Evolutionary conservation across 1,140 invertebrate species (phyloP), one percentile per base, ranked within the genome.

Genomic region (Eciton burchellii): DNA sequence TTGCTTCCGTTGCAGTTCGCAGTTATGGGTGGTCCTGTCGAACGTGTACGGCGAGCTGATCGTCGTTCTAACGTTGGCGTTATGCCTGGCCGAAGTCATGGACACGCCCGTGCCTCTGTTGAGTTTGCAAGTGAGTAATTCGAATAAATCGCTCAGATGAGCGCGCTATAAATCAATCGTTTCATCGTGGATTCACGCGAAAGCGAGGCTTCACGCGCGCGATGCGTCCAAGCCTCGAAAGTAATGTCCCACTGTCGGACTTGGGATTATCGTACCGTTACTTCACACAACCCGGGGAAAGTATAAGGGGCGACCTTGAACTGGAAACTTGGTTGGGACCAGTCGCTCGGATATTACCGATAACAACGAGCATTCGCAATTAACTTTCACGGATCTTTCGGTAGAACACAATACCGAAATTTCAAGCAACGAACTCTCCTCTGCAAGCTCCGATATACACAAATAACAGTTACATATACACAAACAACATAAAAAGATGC

Each of bases 11-110:
- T 93, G 6, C 92, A 96, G 95, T 84, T 94, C 94, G 19, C 94
- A 95, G 74, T 87, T 96, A 89, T 96, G 95, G 95, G 91, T 94
- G 60, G 92, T 95, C 1, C 88, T 96, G 4, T 95, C 95, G 81
- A 95, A 95, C 14, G 92, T 96, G 49, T 96, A 96, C 88, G 96
- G 95, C 3, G 95, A 96, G 84, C 83, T 95, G 4, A 79, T 96
- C 5, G 92, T 96, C n/a, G 93, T 96, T 4, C 81, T 96, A 6
- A 95, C 95, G 91, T 88, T 95, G 49, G 94, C 95, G n/a, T 94
- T 95, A 19, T 95, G 95, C 81, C 86, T 96, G 11, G 95, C 94
- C 43, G 95, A 96, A 89, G 94, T 95, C 16, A 95, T 96, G 92
- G 95, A 96, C 87, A 95, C 95, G 68, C 92, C 93, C 19, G 94